Percentiles rank a stretch among this genome's conserved stretches.
Evolutionary conservation across 2,888 invertebrate species (phyloP).

Genomic region (Luperina nickerlii): DNA sequence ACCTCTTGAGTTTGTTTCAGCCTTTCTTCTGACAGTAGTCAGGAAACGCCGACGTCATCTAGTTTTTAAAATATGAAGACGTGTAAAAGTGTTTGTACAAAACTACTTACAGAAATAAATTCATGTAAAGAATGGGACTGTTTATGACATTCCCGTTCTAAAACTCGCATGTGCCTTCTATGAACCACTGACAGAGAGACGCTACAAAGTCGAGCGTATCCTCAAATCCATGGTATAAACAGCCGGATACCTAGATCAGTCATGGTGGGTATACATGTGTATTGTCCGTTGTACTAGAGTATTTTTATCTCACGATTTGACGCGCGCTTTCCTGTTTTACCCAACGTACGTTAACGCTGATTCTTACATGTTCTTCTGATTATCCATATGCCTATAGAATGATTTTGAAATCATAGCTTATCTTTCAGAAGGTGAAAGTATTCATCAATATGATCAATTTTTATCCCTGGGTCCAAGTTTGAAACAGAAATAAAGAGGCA

Average conservation of each 20-base stretch:
- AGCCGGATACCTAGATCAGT: neutral
- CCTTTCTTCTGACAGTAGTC: too few relatives aligned
- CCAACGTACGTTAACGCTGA: too few relatives aligned
- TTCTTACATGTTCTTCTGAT: neutral
- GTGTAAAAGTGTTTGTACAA: too few relatives aligned
- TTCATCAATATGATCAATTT: neutral
- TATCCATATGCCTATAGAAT: neutral
- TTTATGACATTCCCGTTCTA: neutral
- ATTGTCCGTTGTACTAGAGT: neutral
- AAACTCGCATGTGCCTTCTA: neutral
- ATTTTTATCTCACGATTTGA: too few relatives aligned
- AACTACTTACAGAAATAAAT: too few relatives aligned
- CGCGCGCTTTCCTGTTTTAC: neutral
- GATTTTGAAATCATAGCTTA: neutral
- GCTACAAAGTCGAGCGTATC: neutral
- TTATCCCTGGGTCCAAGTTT: too few relatives aligned
- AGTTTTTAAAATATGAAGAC: too few relatives aligned
- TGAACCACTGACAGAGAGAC: neutral
- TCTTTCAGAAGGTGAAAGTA: neutral
- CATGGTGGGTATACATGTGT: neutral
- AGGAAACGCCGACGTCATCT: too few relatives aligned
- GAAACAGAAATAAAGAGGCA: neutral
- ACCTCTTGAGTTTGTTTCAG: too few relatives aligned
- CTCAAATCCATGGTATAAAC: neutral
- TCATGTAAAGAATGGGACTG: neutral